These are phyloP conservation scores for Ferdinandea cuprea DNA, from an alignment of 2,888 invertebrate species.

Conservation along the genomic window DNA sequence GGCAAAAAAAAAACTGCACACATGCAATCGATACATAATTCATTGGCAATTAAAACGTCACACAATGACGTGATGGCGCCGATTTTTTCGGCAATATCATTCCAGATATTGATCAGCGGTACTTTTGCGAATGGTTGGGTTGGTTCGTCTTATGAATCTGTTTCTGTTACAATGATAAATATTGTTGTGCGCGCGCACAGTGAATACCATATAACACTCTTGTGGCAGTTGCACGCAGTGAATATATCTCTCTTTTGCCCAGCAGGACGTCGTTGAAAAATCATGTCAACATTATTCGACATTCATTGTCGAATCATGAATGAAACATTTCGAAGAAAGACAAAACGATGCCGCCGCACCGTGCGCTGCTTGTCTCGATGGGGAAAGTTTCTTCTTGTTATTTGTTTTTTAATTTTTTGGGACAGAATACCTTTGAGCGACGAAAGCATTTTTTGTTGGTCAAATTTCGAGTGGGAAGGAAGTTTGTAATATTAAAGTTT, in stretches of 20 bases:
- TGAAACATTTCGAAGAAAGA: slow-evolving; percentile 31
- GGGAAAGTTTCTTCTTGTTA: slow-evolving; percentile 2
- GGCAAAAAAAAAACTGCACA: background rate
- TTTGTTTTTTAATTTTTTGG: background rate
- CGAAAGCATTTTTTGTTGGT: background rate
- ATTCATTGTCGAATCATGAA: slow-evolving; percentile 57
- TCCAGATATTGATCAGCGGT: slow-evolving; percentile 56
- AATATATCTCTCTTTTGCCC: slow-evolving; percentile 24
- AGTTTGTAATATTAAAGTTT: background rate
- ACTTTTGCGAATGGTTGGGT: slow-evolving; percentile 26
- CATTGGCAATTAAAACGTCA: slow-evolving; percentile 64
- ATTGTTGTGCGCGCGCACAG: slow-evolving; percentile 23
- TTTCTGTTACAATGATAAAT: slow-evolving; percentile 33
- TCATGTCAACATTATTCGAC: slow-evolving; percentile 64
- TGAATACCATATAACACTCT: slow-evolving; percentile 61
- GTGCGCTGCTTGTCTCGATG: background rate
- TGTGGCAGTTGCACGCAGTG: slow-evolving; percentile 51
- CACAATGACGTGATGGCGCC: slow-evolving; percentile 55
- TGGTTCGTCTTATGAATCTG: background rate
- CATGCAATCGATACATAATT: slow-evolving; percentile 31
- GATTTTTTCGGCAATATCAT: slow-evolving; percentile 38
- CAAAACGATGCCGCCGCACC: slow-evolving; percentile 18
- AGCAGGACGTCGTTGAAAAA: slow-evolving; percentile 62
- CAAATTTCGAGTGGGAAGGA: background rate
- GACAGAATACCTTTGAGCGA: background rate